These are phyloP conservation scores for Conus ventricosus DNA, from an alignment of 1,140 invertebrate species.

Conservation along the genomic window DNA sequence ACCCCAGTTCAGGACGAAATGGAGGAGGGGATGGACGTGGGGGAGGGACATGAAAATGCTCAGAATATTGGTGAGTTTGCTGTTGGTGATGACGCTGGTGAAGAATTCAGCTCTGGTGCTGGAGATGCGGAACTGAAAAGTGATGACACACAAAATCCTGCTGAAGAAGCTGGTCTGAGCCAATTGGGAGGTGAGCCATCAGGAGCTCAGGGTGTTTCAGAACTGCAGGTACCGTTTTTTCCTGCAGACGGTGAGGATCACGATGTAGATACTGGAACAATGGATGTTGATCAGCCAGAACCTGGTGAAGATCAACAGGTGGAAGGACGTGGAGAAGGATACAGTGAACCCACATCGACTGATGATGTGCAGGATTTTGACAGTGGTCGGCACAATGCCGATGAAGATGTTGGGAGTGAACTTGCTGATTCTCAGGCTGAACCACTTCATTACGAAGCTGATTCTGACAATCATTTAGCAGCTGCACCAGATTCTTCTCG, in stretches of 20 bases:
- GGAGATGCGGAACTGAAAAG: background rate
- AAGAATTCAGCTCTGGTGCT: background rate
- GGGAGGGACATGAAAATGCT: background rate
- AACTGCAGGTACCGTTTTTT: background rate
- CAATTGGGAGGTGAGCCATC: background rate
- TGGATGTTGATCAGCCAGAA: constrained; percentile 7
- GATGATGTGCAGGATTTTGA: background rate
- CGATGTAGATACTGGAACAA: background rate
- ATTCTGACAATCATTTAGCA: background rate
- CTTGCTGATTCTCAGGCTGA: background rate
- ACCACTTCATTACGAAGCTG: background rate
- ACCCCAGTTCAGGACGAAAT: constrained; percentile 4
- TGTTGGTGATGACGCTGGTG: background rate
- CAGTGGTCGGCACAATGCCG: background rate
- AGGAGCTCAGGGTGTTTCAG: background rate
- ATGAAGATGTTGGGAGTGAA: background rate
- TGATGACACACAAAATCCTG: background rate
- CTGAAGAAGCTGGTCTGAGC: background rate
- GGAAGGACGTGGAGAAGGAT: background rate
- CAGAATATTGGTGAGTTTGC: background rate
- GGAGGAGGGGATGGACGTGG: constrained; percentile 12
- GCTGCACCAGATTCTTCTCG: background rate
- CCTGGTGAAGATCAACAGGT: background rate
- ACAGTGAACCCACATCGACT: background rate
- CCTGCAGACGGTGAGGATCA: background rate